Conservation (phyloP, 2,797 vertebrate species). For the Merluccius polli region DNA sequence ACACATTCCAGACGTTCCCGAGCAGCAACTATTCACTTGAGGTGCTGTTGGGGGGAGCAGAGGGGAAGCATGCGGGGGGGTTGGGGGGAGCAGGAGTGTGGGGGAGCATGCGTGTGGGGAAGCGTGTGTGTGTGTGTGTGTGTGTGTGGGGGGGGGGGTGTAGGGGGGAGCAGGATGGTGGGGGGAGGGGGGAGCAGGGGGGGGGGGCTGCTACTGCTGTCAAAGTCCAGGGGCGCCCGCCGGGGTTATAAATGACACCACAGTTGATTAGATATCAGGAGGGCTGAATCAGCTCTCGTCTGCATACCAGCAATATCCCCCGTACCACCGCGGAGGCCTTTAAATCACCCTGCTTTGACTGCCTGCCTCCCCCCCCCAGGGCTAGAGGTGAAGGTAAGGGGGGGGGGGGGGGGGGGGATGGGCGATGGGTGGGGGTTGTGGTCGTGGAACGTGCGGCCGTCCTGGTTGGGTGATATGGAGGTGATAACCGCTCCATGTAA, state of each 20-base stretch:
- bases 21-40: constrained; percentile 15
- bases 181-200: constrained; percentile 19
- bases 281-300: constrained; percentile 79
- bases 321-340: constrained; percentile 62
- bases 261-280: constrained; percentile 74
- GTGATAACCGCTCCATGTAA: not conserved
- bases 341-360: constrained; percentile 63
- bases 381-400: too few species aligned
- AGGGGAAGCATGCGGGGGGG: constrained; percentile 21
- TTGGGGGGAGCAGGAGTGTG: constrained; percentile 21
- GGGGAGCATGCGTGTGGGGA: too few species aligned
- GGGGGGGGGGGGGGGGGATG: too few species aligned
- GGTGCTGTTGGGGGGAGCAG: constrained; percentile 19
- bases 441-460: not conserved
- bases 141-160: too few species aligned
- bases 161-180: too few species aligned
- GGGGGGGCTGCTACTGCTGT: constrained; percentile 53
- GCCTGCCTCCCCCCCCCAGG: not conserved
- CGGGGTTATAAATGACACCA: constrained; percentile 67
- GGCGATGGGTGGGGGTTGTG: not conserved
- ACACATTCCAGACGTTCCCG: constrained; percentile 18
- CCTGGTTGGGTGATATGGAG: not conserved
- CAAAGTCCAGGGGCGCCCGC: constrained; percentile 44
- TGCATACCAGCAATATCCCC: constrained; percentile 80
- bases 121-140: too few species aligned